phyloP scores from a whole-genome alignment of 1,140 invertebrate species.

The Campodea augens region DNA sequence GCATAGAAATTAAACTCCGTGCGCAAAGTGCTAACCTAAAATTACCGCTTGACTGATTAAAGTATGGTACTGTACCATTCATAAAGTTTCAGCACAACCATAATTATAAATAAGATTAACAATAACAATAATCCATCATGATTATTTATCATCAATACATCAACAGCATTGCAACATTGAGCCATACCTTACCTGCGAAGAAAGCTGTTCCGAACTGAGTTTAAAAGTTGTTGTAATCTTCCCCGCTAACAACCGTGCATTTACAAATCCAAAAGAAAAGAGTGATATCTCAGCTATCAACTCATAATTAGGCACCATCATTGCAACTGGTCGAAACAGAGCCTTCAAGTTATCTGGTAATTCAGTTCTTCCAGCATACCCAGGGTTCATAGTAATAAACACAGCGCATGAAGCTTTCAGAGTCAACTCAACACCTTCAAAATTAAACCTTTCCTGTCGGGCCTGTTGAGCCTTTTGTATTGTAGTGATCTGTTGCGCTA shows the following conservation, averaged over 20 bases:
- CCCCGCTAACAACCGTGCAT: constrained; percentile 38
- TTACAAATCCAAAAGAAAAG: constrained; percentile 46
- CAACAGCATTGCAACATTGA: neutral
- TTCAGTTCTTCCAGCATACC: constrained; percentile 49
- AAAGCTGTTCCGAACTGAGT: constrained; percentile 47
- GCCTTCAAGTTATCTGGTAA: constrained; percentile 53
- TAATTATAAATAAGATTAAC: constrained; percentile 22
- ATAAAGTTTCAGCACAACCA: too few relatives aligned
- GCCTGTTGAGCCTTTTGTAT: constrained; percentile 36
- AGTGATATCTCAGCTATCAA: constrained; percentile 50
- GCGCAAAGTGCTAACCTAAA: too few relatives aligned
- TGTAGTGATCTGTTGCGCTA: constrained; percentile 39
- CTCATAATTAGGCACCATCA: constrained; percentile 56
- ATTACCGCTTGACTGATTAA: too few relatives aligned
- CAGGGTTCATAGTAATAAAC: constrained; percentile 57
- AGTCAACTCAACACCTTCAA: constrained; percentile 39
- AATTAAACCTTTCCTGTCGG: constrained; percentile 29
- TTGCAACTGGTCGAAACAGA: constrained; percentile 48
- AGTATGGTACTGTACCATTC: constrained; percentile 22
- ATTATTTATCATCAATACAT: neutral
- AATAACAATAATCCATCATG: constrained; percentile 31
- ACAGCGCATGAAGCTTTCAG: constrained; percentile 42
- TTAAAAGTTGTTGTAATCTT: constrained; percentile 53
- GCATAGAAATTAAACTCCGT: too few relatives aligned
- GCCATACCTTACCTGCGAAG: constrained; percentile 27